Base-by-base conservation (phyloP, 2,888 invertebrate species). In the Lypha dubia region DNA sequence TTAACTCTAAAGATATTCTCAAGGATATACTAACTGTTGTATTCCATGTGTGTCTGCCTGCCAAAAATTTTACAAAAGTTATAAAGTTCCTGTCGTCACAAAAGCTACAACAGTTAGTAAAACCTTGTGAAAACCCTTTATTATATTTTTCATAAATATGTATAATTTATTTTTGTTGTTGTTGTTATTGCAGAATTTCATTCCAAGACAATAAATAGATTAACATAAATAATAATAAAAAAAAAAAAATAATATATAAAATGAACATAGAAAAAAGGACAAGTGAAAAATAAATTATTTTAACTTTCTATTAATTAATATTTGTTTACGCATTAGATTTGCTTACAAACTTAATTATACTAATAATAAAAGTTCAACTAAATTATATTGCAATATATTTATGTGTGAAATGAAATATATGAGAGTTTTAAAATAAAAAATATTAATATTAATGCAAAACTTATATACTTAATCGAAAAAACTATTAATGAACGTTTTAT, bases 191-290 rank as follows among this genome's bases (percentile, higher is more conserved):
- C 49, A 81, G 85, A 87, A 85, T 85, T 86, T 70, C 49, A 85
- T 84, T 85, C 77, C 81, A 73, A 80, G 68, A 53, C 71, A 79
- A 76, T 71, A 83, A 77, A 74, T 67, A 77, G 44, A 32, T 68
- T 70, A 28, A 58, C 17, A 73, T 79, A 38, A 20, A 60, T 58
- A 38, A 75, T n/a, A n/a, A n/a, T n/a, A n/a, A n/a, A n/a, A n/a
- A n/a, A 17, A 46, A 1, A 17, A 62, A 38, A 53, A 77, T 63
- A 63, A 49, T 5, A 13, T 11, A 60, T 62, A 70, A 82, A 81
- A 63, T 74, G 41, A 84, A 65, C 81, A 87, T 86, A 87, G 90
- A 88, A 90, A 90, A 89, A 89, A 89, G 89, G 90, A 90, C 90
- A 90, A 90, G 89, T 89, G 89, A 88, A 63, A 76, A 74, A 84